Evolutionary conservation across 2,113 vertebrate species (phyloP).

Genomic region (Dasyprocta punctata): DNA sequence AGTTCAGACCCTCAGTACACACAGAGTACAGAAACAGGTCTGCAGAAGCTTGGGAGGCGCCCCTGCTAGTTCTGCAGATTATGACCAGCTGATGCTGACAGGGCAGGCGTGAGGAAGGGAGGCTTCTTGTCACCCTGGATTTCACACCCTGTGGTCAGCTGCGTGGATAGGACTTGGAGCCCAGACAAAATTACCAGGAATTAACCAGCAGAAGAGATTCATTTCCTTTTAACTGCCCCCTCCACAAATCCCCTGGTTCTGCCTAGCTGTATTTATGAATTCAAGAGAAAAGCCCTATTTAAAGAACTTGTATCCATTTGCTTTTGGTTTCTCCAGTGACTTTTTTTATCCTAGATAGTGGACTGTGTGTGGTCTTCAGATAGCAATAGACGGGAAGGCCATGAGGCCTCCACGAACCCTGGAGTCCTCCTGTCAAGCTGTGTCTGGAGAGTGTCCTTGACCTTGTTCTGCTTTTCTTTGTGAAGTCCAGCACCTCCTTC

Average conservation of each 20-base stretch:
- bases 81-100: neutral
- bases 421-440: neutral
- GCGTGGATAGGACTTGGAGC: neutral
- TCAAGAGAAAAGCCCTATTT: neutral
- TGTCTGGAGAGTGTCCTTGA: neutral
- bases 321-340: neutral
- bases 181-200: neutral
- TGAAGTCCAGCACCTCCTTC: neutral
- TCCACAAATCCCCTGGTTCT: neutral
- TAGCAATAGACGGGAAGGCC: neutral
- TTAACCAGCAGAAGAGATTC: neutral
- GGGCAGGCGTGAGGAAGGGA: neutral
- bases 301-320: neutral
- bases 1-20: conserved; percentile 49
- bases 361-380: neutral
- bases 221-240: neutral
- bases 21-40: neutral
- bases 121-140: neutral
- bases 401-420: too few species aligned
- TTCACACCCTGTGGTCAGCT: neutral
- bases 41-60: conserved; percentile 1
- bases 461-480: neutral
- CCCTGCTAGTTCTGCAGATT: neutral
- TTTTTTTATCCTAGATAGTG: neutral
- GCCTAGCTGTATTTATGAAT: neutral